phyloP scores from a whole-genome alignment of 2,113 vertebrate genomes.

The Trematocara zebra region DNA sequence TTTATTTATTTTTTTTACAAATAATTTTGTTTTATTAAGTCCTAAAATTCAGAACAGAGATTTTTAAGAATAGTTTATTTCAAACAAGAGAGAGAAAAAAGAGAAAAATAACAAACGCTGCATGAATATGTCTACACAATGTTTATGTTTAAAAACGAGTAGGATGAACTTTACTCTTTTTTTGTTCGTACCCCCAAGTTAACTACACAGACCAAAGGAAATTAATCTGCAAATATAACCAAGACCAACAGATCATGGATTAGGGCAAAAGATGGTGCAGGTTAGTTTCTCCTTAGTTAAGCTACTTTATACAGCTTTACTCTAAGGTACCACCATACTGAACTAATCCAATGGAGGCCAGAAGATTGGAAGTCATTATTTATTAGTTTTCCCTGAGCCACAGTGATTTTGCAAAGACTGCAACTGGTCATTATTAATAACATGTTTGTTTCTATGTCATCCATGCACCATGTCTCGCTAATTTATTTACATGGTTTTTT shows the following conservation, averaged over 20 bases:
- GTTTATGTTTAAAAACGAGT: neutral
- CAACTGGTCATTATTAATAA: neutral
- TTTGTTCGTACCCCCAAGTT: neutral
- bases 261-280: neutral
- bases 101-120: neutral
- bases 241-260: neutral
- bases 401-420: neutral
- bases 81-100: neutral
- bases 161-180: neutral
- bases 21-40: neutral
- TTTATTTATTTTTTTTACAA: neutral
- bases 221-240: neutral
- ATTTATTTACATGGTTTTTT: neutral
- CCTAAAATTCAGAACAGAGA: neutral
- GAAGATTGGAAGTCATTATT: conserved; percentile 12
- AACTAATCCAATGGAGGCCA: conserved; percentile 18
- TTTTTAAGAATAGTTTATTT: neutral
- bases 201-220: neutral
- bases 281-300: conserved; percentile 26
- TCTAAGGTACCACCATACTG: conserved; percentile 32
- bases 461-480: neutral
- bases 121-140: neutral
- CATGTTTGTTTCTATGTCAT: neutral
- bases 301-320: conserved; percentile 63
- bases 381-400: neutral